Percentiles rank a stretch among this genome's conserved stretches.
phyloP scores from a whole-genome alignment of 2,113 vertebrate genomes.

The Terrapene triunguis region DNA sequence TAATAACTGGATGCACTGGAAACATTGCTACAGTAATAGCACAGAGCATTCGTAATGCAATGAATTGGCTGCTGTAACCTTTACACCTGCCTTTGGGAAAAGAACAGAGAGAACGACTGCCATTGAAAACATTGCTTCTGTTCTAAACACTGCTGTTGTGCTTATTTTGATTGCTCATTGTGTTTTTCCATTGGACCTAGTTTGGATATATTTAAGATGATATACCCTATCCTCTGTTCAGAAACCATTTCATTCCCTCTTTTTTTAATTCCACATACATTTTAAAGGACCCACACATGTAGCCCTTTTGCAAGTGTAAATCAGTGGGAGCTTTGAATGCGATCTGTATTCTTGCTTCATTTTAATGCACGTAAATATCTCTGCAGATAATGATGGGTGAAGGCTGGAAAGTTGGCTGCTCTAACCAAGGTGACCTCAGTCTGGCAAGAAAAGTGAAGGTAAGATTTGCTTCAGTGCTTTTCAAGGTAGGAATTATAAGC shows the following conservation, averaged over 20 bases:
- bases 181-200: not conserved
- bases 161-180: not conserved
- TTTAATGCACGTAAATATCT: not conserved
- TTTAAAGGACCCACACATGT: not conserved
- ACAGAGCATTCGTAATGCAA: not conserved
- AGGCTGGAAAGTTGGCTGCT: constrained; percentile 64
- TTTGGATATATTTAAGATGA: not conserved
- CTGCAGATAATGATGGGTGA: constrained; percentile 62
- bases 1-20: constrained; percentile 6
- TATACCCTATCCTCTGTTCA: not conserved
- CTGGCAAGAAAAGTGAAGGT: constrained; percentile 73
- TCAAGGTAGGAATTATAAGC: not conserved
- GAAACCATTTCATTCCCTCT: not conserved
- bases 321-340: not conserved
- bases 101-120: not conserved
- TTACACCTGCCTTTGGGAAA: constrained; percentile 2
- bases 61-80: not conserved
- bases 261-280: not conserved
- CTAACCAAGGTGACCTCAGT: constrained; percentile 51
- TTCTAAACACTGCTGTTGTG: constrained; percentile 15
- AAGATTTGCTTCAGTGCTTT: constrained; percentile 47
- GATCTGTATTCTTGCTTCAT: constrained; percentile 32
- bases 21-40: not conserved
- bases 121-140: not conserved
- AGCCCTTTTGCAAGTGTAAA: not conserved